Base-by-base conservation (phyloP, 2,797 vertebrate species). In the Trichosurus vulpecula region DNA sequence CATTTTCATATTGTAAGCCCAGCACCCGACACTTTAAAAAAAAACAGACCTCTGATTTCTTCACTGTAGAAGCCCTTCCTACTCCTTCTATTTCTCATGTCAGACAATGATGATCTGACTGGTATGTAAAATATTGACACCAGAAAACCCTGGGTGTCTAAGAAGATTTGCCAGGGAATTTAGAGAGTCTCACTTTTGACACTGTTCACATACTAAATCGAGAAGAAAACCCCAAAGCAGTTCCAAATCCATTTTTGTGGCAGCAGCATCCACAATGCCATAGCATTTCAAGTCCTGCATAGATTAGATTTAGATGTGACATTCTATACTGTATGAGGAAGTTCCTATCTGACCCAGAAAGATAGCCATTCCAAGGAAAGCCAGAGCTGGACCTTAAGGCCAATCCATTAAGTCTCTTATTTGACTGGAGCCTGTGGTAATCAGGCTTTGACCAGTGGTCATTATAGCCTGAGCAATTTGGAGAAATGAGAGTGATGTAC, bases 161-260 rank as follows among this genome's bases (percentile, higher is more conserved):
- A 56, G 94, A 91, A 47, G n/a, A 51, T 94, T 54, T 95, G 96
- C 54, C 94, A 96, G 56, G 74, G 92, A 61, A 51, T 54, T 54
- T 41, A 94, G 95, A 66, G 57, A 66, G 55, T 35, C 94, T 52
- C 35, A 94, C 89, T 66, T 19, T 0, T 52, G 53, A 54, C 81
- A 90, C 51, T 52, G 52, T 52, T 61, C 87, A 51, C 6, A 56
- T 31, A 52, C 56, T 47, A 90, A 90, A 12, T 56, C 31, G 27
- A 35, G 52, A 16, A 19, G 31, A 25, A n/a, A 92, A 74, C 16
- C 6, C 31, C 35, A 5, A 5, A 61, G 41, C 93, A n/a, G 51
- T 52, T 66, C 90, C 89, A 41, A 22, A 55, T 94, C 57, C 30
- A 30, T 96, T 95, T 93, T 29, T 3, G 0, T 0, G 10, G 53